A percentile compares a stretch with the other conserved stretches of the same genome.
These are phyloP conservation scores for Aphelenchoides fujianensis DNA, from an alignment of 1,140 invertebrate genomes.

Conservation along the genomic window DNA sequence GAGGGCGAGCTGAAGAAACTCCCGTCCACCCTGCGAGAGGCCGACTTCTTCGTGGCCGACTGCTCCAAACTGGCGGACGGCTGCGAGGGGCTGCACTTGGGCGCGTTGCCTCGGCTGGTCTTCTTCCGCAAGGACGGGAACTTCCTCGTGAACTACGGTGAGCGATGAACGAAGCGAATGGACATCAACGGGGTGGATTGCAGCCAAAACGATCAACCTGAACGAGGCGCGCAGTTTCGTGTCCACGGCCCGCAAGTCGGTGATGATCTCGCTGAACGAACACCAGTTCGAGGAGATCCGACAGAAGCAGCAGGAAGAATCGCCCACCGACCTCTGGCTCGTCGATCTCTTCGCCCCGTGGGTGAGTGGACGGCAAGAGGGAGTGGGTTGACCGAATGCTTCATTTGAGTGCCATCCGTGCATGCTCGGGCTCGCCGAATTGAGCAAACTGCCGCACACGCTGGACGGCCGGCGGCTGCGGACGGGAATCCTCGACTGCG, in stretches of 20 bases:
- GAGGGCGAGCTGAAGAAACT: constrained; percentile 13
- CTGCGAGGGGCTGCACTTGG: constrained; percentile 66
- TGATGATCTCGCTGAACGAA: constrained; percentile 69
- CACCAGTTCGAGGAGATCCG: constrained; percentile 65
- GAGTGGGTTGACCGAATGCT: no score
- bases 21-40: not conserved
- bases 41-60: constrained; percentile 65
- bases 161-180: constrained; percentile 62
- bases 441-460: constrained; percentile 70
- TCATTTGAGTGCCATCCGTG: constrained; percentile 85
- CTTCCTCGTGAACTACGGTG: constrained; percentile 73
- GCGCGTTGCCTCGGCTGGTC: constrained; percentile 72
- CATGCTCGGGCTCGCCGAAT: constrained; percentile 72
- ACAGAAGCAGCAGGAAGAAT: constrained; percentile 62
- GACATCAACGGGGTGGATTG: constrained; percentile 18
- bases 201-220: constrained; percentile 67
- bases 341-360: constrained; percentile 77
- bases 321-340: constrained; percentile 69
- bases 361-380: no score
- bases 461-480: constrained; percentile 57
- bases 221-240: constrained; percentile 73
- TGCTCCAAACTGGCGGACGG: constrained; percentile 67
- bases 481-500: constrained; percentile 71
- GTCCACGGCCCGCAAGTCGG: constrained; percentile 69
- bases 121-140: constrained; percentile 72